Evolutionary conservation across 2,888 invertebrate genomes (phyloP).

Genomic region (Philereme transversata): DNA sequence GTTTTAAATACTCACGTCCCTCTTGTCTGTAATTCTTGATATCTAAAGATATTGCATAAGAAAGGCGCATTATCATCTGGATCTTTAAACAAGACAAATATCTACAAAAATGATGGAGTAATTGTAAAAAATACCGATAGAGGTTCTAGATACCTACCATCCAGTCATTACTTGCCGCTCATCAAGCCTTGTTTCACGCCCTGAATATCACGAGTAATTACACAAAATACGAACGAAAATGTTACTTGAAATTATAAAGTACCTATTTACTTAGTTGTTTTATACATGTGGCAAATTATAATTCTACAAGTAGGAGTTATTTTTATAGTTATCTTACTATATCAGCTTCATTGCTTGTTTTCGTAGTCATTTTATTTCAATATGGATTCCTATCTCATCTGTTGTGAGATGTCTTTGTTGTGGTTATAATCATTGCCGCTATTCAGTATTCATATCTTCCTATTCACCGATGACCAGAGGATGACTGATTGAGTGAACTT

Average conservation of each 20-base stretch:
- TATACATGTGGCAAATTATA: background rate
- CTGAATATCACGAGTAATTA: slow-evolving; percentile 55
- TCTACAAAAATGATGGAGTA: slow-evolving; percentile 1
- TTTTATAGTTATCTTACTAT: too few relatives aligned
- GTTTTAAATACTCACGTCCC: too few relatives aligned
- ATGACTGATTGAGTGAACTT: background rate
- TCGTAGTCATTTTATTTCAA: background rate
- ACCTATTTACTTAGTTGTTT: background rate
- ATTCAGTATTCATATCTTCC: slow-evolving; percentile 7
- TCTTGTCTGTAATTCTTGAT: too few relatives aligned
- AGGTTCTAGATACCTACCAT: slow-evolving; percentile 2
- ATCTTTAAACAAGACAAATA: background rate
- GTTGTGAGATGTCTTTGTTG: slow-evolving; percentile 5
- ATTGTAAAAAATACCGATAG: slow-evolving; percentile 9
- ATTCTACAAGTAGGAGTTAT: background rate
- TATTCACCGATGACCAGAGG: background rate
- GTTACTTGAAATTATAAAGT: background rate
- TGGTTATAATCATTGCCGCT: background rate
- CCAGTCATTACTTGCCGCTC: slow-evolving; percentile 43
- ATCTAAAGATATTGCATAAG: too few relatives aligned
- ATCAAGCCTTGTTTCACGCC: slow-evolving; percentile 66
- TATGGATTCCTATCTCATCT: slow-evolving; percentile 3
- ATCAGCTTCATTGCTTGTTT: background rate
- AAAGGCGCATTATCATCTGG: too few relatives aligned
- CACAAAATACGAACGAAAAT: slow-evolving; percentile 9